phyloP scores from a whole-genome alignment of 2,113 vertebrate species.

The Pelecanoides urinatrix region DNA sequence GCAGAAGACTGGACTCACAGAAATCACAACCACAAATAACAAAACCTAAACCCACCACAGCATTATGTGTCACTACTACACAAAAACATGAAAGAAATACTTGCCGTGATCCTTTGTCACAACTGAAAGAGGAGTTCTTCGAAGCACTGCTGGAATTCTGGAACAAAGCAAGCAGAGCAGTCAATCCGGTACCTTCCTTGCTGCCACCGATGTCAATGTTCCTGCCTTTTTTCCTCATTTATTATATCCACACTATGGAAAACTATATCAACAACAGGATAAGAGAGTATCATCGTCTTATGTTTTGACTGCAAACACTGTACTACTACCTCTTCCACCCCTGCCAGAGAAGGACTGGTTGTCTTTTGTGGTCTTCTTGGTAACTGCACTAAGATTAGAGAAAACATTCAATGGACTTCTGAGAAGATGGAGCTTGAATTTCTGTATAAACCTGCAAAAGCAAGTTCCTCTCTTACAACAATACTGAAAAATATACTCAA shows the following conservation, averaged over 20 bases:
- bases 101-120: constrained; percentile 66
- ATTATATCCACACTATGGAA: background rate
- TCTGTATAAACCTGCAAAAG: background rate
- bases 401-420: background rate
- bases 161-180: background rate
- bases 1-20: background rate
- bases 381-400: background rate
- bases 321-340: background rate
- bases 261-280: background rate
- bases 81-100: background rate
- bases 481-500: background rate
- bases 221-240: background rate
- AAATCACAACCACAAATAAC: background rate
- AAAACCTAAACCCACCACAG: background rate
- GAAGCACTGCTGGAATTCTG: constrained; percentile 50
- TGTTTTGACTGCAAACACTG: background rate
- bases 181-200: background rate
- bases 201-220: background rate
- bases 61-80: background rate
- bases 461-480: background rate
- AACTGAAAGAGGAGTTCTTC: constrained; percentile 11
- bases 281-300: background rate
- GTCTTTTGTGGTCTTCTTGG: background rate
- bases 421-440: background rate
- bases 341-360: background rate